Conservation (phyloP, 1,140 invertebrate genomes). For the Eubasilissa regina region DNA sequence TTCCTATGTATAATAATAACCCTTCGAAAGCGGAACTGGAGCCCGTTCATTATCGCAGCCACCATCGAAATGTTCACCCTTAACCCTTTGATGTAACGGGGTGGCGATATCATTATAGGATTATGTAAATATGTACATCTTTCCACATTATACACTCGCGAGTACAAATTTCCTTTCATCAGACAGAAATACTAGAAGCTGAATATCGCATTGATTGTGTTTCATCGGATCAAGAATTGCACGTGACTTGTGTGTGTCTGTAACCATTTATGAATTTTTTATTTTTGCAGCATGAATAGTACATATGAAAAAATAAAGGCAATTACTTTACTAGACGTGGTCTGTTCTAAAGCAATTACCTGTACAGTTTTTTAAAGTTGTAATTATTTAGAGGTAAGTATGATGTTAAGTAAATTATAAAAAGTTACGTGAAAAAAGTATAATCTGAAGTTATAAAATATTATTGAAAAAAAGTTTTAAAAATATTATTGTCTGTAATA, state of each 20-base stretch:
- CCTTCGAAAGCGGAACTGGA: conserved; percentile 30
- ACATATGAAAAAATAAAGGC: too few relatives aligned
- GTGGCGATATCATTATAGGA: conserved; percentile 55
- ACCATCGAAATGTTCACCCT: conserved; percentile 45
- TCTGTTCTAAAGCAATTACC: too few relatives aligned
- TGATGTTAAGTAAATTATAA: too few relatives aligned
- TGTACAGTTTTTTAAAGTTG: too few relatives aligned
- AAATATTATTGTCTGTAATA: too few relatives aligned
- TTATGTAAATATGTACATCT: conserved; percentile 51
- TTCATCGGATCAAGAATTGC: neutral
- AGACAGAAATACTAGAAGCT: conserved; percentile 20
- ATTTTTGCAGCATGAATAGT: too few relatives aligned
- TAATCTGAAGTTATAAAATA: too few relatives aligned
- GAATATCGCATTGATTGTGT: conserved; percentile 12
- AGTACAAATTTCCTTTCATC: conserved; percentile 37
- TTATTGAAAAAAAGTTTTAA: too few relatives aligned
- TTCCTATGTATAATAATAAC: conserved; percentile 25
- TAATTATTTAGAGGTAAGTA: too few relatives aligned
- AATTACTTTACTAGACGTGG: too few relatives aligned
- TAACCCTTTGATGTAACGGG: conserved; percentile 49
- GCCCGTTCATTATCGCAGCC: conserved; percentile 42
- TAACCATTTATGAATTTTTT: too few relatives aligned
- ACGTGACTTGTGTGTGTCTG: neutral
- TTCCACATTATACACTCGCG: conserved; percentile 35
- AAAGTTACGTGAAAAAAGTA: too few relatives aligned